Evolutionary conservation across 2,113 vertebrate genomes (phyloP), one percentile per base, ranked within the genome.

Genomic region (Albula glossodonta): DNA sequence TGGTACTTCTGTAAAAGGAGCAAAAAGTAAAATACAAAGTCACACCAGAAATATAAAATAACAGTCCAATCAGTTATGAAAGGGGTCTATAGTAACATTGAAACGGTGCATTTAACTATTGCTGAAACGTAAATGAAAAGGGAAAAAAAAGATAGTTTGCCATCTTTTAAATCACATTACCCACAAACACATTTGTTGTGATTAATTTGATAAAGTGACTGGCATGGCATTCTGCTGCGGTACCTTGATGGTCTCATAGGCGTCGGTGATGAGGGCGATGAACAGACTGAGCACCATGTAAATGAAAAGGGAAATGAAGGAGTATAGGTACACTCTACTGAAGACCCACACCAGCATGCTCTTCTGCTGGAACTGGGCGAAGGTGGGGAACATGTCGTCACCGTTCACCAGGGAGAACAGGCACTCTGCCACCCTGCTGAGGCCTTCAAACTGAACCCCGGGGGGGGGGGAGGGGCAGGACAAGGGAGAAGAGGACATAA

Each of bases 251-350:
- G 97, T 99, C 86, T 99, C 97, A 0, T 99, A 99, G 81, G 98
- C 94, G 48, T 99, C 98, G 0, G 98, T 99, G 93, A 99, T 99
- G 85, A 99, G 97, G 3, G 98, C 98, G 80, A 99, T 99, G 89
- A 99, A 99, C 86, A 99, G 97, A 77, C 98, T 99, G 90, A 99
- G 96, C 90, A 99, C 96, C 98, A 99, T 99, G 90, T 99, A 99
- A 91, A 99, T 99, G 84, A 99, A 99, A 52, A 99, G 95, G 3
- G 97, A 97, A 88, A 99, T 99, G 94, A 99, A 99, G 91, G 97
- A 97, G 90, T 99, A 99, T 41, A 99, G 94, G 87, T 99, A 99
- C 0, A 96, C 89, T 0, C 97, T 94, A 86, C 98, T 99, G 93
- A 99, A 99, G 63, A 98, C 78, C 98, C 98, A 99, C 90, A 99